Base-by-base conservation (phyloP, 64 coral and sea anemone genomes). In the Actinia tenebrosa region DNA sequence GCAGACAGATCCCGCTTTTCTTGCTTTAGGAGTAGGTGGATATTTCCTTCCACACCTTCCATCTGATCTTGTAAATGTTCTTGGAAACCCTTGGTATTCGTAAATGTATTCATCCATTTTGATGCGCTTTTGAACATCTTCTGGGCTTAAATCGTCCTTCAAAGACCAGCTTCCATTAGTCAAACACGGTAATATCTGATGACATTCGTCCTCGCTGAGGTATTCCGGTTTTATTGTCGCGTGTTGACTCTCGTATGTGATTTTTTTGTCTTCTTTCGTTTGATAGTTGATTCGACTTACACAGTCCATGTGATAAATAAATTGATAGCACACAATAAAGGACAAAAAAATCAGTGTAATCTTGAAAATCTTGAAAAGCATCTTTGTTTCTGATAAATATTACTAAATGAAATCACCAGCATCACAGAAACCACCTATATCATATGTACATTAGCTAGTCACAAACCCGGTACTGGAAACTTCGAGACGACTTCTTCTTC, bases 31-130 rank as follows among this genome's bases (percentile, higher is more conserved):
- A 66, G 86, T 44, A 27, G 85, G 44, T 44, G 45, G 66, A 58
- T 79, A 78, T 5, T 11, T n/a, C 37, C 85, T 68, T 47, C 93
- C 93, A 53, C 93, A 94, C 19, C 80, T 84, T 3, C 55, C 64
- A 72, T 94, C 93, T 54, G 42, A 7, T 53, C 93, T 54, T 27
- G 61, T 71, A 44, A 94, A 66, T 16, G 17, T 79, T 10, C 81
- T 60, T 44, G 93, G 93, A 58, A 86, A 94, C 14, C 60, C 86
- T 82, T 87, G 86, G 59, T 91, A 91, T n/a, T 88, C 89, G 17
- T 79, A 80, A 42, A 94, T 86, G 37, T 45, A 82, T 42, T 59
- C 22, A 43, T 94, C 93, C 16, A 86, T 79, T 19, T 80, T 69
- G 58, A 89, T 64, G 15, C 93, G 89, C 3, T 66, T 71, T 56